These are phyloP conservation scores for Falco novaeseelandiae DNA, from an alignment of 2,797 vertebrate genomes.

Conservation along the genomic window DNA sequence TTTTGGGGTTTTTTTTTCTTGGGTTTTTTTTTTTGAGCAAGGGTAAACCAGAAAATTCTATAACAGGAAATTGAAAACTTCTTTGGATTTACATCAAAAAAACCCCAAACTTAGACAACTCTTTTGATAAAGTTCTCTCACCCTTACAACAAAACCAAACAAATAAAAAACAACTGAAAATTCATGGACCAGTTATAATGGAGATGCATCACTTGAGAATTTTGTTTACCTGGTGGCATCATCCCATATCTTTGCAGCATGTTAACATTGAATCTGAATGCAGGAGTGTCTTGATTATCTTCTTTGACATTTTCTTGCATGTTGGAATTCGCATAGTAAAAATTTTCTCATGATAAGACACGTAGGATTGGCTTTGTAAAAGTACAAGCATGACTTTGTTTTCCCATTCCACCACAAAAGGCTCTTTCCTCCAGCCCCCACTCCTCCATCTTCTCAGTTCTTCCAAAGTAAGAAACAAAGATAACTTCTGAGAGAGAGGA, in stretches of 20 bases:
- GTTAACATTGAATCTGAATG: constrained; percentile 35
- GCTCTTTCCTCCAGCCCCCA: background rate
- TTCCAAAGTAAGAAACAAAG: constrained; percentile 43
- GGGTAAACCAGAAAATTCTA: background rate
- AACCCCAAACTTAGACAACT: background rate
- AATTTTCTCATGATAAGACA: constrained; percentile 62
- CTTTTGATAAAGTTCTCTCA: background rate
- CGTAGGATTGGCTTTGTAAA: constrained; percentile 13
- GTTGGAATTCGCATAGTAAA: constrained; percentile 20
- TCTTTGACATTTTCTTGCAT: background rate
- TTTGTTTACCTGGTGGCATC: constrained; percentile 17
- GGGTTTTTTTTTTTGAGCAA: too few relatives aligned
- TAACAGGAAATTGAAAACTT: constrained; percentile 13
- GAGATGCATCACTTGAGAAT: constrained; percentile 26
- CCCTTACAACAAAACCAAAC: background rate
- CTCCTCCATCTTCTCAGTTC: constrained; percentile 11
- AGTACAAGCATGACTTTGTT: constrained; percentile 52
- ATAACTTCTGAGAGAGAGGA: constrained; percentile 42
- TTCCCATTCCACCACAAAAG: constrained; percentile 40
- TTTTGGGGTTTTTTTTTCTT: background rate
- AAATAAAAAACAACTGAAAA: background rate
- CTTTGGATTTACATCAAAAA: constrained; percentile 24
- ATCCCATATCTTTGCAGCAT: constrained; percentile 33
- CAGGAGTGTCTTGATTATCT: constrained; percentile 39
- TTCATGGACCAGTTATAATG: background rate